Evolutionary conservation across 2,113 vertebrate species (phyloP), one percentile per base, ranked within the genome.

Genomic region (Hassar affinis): DNA sequence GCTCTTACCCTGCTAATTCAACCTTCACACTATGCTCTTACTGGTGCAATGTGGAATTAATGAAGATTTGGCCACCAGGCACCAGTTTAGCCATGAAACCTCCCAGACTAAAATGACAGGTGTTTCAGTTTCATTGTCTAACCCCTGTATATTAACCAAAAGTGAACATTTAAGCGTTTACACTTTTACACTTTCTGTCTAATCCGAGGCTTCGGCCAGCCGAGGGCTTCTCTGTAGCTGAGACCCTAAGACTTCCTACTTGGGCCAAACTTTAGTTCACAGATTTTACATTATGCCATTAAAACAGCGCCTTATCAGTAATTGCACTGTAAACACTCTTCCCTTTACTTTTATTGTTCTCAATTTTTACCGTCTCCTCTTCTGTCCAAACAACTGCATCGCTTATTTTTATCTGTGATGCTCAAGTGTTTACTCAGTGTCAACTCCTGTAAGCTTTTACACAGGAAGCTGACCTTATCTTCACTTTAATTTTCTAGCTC

Each of bases 371-470:
- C 62, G 5, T 64, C 64, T 71, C 11, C 20, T 71, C 38, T 42
- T 71, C 35, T 69, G 66, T 69, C 1, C 66, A 69, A 69, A 69
- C 66, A 69, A 22, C 66, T 35, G 0, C 35, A 22, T 20, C 18
- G 33, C 11, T 6, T 42, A 35, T 45, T 35, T 35, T 35, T 45
- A 45, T 69, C 66, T 42, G 9, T 8, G 17, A 69, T 9, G 18
- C 20, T 69, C 20, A 45, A 69, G 66, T 45, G 66, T 69, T 69
- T 68, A 42, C 64, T 42, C 35, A 64, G 61, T 68, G 64, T 38
- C 33, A 64, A 68, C 64, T 3, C 38, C 1, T 72, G n/a, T 51
- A 74, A 74, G 1, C 15, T 47, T 72, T n/a, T 6, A 47, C 7
- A 3, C 9, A 38, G 22, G n/a, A 25, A n/a, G 20, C 6, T 68